Base-by-base conservation (phyloP, 1,140 invertebrate genomes). In the Drosophila sucinea region DNA sequence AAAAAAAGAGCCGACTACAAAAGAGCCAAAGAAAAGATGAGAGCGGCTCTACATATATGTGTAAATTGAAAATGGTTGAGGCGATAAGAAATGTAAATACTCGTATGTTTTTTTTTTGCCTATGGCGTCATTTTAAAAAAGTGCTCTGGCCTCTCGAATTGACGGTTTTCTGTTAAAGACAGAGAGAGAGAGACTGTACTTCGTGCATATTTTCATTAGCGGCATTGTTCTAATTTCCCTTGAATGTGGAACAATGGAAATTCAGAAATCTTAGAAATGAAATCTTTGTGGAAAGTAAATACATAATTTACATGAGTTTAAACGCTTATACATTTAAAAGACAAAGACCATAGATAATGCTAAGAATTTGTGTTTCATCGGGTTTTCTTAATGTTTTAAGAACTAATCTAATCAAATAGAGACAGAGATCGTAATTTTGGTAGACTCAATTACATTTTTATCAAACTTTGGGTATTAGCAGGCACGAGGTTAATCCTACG, bases 51-150 rank as follows among this genome's bases (percentile, higher is more conserved):
- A 32, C 33, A 61, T 67, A 72, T 73, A 81, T 84, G 81, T 84
- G 81, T 71, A 74, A 85, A 86, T 81, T 84, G 77, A 80, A 17
- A 82, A 60, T 70, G 67, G 47, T 61, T 66, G 61, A 57, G 8
- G 65, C 67, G 79, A 82, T 83, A 87, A 84, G 84, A 87, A 81
- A 83, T 87, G 65, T 78, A 79, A 89, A 84, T 79, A 65, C 41
- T 70, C 38, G 7, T 56, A 47, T 70, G 30, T 11, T 56, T 33
- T 41, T 55, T 56, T 33, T 72, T 57, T 40, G 35, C 44, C 38
- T 29, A 5, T 61, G 47, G 60, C 51, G 41, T 73, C 51, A 72
- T 60, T 67, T 41, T 62, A 23, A 60, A 38, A 23, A 60, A 38
- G 10, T 47, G 23, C 7, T 4, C 27, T 51, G 23, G 44, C 44